These are phyloP conservation scores for Drosophila ironensis DNA, from an alignment of 1,140 invertebrate species.

Conservation along the genomic window DNA sequence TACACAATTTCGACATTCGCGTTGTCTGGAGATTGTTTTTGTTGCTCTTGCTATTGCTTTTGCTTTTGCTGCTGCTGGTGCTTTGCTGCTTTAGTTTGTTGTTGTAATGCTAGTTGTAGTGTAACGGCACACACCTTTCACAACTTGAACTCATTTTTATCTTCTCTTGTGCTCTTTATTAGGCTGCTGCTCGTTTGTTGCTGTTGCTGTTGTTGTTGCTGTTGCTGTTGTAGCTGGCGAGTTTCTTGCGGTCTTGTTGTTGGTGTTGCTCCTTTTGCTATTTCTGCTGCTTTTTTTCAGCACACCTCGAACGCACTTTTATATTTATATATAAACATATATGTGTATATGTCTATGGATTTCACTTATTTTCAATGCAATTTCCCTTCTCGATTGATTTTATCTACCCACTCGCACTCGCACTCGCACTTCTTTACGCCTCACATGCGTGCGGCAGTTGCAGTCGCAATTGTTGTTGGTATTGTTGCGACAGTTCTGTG, in stretches of 20 bases:
- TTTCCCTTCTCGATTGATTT: slow-evolving; percentile 72
- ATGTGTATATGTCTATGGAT: slow-evolving; percentile 12
- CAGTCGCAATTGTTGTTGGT: too few species aligned
- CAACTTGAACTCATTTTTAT: slow-evolving; percentile 81
- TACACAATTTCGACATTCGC: slow-evolving; percentile 70
- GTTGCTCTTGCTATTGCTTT: slow-evolving; percentile 29
- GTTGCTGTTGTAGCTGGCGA: slow-evolving; percentile 27
- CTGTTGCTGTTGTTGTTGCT: slow-evolving; percentile 11
- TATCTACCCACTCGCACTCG: slow-evolving; percentile 62
- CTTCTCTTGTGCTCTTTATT: slow-evolving; percentile 69
- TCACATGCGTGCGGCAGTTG: slow-evolving; percentile 56
- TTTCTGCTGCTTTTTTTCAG: slow-evolving; percentile 56
- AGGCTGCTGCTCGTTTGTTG: slow-evolving; percentile 29
- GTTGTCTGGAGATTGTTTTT: slow-evolving; percentile 30
- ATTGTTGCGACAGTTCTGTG: slow-evolving; percentile 6
- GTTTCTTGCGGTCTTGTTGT: slow-evolving; percentile 27
- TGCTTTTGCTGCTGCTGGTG: slow-evolving; percentile 10
- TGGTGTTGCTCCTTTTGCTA: slow-evolving; percentile 64
- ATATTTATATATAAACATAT: slow-evolving; percentile 29
- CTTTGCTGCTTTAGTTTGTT: slow-evolving; percentile 12
- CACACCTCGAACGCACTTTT: slow-evolving; percentile 60
- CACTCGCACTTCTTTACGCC: too few species aligned
- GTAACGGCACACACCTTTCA: slow-evolving; percentile 81
- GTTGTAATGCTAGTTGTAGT: slow-evolving; percentile 44
- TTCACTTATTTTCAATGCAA: slow-evolving; percentile 71